Evolutionary conservation across 1,140 invertebrate genomes (phyloP).

Genomic region (Drosophila pruinosa): DNA sequence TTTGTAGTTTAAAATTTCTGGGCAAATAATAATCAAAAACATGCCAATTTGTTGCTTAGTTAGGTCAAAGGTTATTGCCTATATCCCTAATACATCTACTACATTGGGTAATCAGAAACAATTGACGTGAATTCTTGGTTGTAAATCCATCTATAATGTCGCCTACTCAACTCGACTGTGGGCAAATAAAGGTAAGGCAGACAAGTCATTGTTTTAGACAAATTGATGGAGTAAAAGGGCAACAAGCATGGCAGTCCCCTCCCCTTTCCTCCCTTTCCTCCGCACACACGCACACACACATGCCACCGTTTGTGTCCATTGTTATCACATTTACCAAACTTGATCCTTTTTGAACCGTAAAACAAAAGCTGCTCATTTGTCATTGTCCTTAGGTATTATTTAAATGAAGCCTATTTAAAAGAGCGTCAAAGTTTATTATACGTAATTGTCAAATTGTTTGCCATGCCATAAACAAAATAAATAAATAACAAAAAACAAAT

Average conservation of each 20-base stretch:
- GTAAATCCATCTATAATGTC: conserved; percentile 11
- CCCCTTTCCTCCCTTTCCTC: neutral
- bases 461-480: neutral
- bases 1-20: neutral
- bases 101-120: conserved; percentile 4
- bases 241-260: neutral
- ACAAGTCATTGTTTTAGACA: conserved; percentile 43
- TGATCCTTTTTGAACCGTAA: conserved; percentile 48
- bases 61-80: no score
- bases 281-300: conserved; percentile 1
- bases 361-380: conserved; percentile 68
- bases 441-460: conserved; percentile 33
- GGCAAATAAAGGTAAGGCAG: conserved; percentile 28
- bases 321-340: conserved; percentile 49
- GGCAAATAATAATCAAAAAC: neutral
- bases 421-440: conserved; percentile 30
- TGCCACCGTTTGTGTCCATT: conserved; percentile 29
- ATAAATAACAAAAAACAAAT: neutral
- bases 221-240: conserved; percentile 37
- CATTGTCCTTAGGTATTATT: conserved; percentile 50
- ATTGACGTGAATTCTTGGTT: neutral
- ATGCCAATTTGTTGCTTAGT: no score
- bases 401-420: conserved; percentile 35
- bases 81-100: no score
- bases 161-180: conserved; percentile 2